Evolutionary conservation across 2,113 vertebrate species (phyloP), one percentile per base, ranked within the genome.

Genomic region (Psittacula cyanocephala): DNA sequence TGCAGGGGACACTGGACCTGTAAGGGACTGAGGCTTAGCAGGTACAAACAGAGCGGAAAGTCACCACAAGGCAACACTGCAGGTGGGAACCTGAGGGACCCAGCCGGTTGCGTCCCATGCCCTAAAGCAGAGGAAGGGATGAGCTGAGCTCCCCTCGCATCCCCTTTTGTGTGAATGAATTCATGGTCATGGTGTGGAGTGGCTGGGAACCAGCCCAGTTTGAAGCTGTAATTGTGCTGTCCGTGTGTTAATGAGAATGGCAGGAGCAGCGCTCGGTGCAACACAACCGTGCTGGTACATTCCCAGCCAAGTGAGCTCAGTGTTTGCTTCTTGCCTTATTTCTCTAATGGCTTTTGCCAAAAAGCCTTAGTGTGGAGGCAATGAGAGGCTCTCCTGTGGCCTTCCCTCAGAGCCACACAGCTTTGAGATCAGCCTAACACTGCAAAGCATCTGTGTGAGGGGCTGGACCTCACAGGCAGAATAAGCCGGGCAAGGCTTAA

Each of bases 141-240:
- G 72, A 62, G n/a, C 50, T 75, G 77, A 55, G 72, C 50, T 78
- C 65, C 33, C 31, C 65, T 84, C 23, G 0, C 11, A 29, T 22
- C 50, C 43, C 29, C 3, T 46, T 81, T 88, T 46, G 35, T 19
- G 53, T n/a, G 43, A 52, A 71, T 22, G 43, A 68, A 14, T 29
- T 24, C 3, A 3, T 67, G 78, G 59, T 47, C 31, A 1, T 4
- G n/a, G 55, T 20, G 71, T 1, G 1, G 9, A 1, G 0, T 71
- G 91, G 50, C 65, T 18, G 12, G 0, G 11, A 71, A 81, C 88
- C 77, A 59, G 80, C 25, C 41, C 72, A 11, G 11, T 65, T 28
- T 78, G 65, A 57, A 89, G 81, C 75, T 49, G 33, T 31, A 55
- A 91, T 89, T 79, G 46, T 2, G 13, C 69, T 89, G 72, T 28